phyloP scores from a whole-genome alignment of 2,888 invertebrate genomes.

The Augochlorella aurata region DNA sequence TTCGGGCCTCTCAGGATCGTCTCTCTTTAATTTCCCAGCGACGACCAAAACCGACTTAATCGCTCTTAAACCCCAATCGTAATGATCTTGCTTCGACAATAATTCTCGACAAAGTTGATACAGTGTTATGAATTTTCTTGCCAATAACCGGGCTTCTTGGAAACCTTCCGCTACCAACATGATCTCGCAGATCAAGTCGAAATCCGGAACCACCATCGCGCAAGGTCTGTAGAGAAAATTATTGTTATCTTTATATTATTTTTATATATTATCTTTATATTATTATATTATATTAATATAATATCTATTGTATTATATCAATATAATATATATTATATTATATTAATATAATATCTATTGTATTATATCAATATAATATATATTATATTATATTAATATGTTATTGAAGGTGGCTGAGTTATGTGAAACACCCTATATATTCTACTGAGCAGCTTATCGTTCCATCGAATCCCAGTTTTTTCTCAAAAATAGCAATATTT shows the following conservation, averaged over 20 bases:
- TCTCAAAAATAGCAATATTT: too few species aligned
- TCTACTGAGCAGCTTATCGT: too few species aligned
- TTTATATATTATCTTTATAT: too few species aligned
- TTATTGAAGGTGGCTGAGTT: too few species aligned
- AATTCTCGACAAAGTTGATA: conserved; percentile 95
- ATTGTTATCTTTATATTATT: background rate
- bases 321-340: too few species aligned
- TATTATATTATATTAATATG: too few species aligned
- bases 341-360: too few species aligned
- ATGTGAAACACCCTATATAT: too few species aligned
- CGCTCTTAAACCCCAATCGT: conserved; percentile 97
- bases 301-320: too few species aligned
- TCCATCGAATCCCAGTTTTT: too few species aligned
- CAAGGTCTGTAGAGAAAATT: conserved; percentile 87
- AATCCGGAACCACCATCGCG: conserved; percentile 98
- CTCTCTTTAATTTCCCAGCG: conserved; percentile 93
- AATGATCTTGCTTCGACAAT: conserved; percentile 97
- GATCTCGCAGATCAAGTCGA: conserved; percentile 97
- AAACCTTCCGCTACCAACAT: conserved; percentile 98
- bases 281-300: too few species aligned
- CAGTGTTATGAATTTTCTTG: conserved; percentile 96
- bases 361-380: too few species aligned
- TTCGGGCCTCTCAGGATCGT: conserved; percentile 90
- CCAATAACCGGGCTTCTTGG: conserved; percentile 93
- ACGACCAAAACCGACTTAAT: conserved; percentile 98